Evolutionary conservation across 2,888 invertebrate genomes (phyloP).

Genomic region (Tortricodes alternella): DNA sequence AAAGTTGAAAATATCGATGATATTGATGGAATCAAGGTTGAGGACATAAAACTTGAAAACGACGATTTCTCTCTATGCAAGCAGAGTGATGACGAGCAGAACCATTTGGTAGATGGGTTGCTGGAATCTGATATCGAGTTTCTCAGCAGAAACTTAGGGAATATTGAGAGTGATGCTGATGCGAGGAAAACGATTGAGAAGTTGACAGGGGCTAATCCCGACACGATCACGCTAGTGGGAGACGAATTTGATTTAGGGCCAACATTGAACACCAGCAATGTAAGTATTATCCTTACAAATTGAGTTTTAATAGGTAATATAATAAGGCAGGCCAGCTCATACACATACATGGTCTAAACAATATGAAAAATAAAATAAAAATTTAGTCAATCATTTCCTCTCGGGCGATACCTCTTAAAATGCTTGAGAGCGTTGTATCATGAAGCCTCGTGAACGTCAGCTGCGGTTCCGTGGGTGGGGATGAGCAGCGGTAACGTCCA

Average conservation of each 20-base stretch:
- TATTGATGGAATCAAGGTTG: constrained; percentile 69
- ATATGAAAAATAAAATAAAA: too few species aligned
- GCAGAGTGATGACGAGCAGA: constrained; percentile 62
- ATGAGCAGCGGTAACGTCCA: too few species aligned
- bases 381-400: too few species aligned
- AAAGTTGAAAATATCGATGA: constrained; percentile 72
- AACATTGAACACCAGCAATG: constrained; percentile 68
- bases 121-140: constrained; percentile 78
- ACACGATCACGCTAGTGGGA: constrained; percentile 72
- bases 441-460: too few species aligned
- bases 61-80: constrained; percentile 71
- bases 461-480: too few species aligned
- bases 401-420: too few species aligned
- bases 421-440: too few species aligned
- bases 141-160: constrained; percentile 74
- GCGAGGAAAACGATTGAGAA: constrained; percentile 80
- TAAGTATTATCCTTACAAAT: constrained; percentile 50
- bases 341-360: too few species aligned
- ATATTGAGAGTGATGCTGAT: constrained; percentile 78
- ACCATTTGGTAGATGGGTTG: constrained; percentile 70
- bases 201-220: constrained; percentile 74
- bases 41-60: constrained; percentile 72
- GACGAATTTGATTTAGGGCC: constrained; percentile 78
- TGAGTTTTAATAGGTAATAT: too few species aligned
- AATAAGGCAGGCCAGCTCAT: too few species aligned